Base-by-base conservation (phyloP, 2,797 vertebrate genomes). In the Astyanax mexicanus region DNA sequence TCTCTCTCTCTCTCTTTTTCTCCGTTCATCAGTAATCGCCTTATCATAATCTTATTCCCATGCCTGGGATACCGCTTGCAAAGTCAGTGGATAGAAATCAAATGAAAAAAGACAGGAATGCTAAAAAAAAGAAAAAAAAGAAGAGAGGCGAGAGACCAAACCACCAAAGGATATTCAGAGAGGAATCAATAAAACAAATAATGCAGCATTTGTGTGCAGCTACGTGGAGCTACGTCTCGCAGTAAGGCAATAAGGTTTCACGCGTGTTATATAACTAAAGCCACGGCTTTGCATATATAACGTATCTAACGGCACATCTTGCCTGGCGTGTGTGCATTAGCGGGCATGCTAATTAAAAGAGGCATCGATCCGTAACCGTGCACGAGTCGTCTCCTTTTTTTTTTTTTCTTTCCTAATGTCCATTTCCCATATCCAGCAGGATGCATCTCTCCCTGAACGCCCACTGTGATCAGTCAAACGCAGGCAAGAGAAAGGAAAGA, bases 291-390 rank as follows among this genome's bases (percentile, higher is more conserved):
- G 32, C 44, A 25, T 49, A 23, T 15, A 49, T 29, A 29, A 27
- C 13, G 9, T 23, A 29, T 47, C 25, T 32, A 42, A 11, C 8
- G 10, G 25, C n/a, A 49, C 47, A 65, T 66, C 60, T 64, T 40
- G 19, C 44, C 61, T n/a, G 25, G 15, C 44, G 1, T 74, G 29
- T 75, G 25, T 54, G 84, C 84, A 85, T 90, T 87, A 84, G 81
- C 86, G 83, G 47, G 81, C 80, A 81, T 81, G 83, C 85, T 92
- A 91, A 93, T 93, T 93, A 93, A 92, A 91, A 92, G 88, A 82
- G 44, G 54, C 88, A 93, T 92, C 84, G 92, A 92, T 93, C 87
- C 68, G 62, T 65, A 58, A 67, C 84, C 74, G 78, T 75, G 40
- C 75, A 42, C 32, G n/a, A 70, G 68, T 81, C 77, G 79, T 69